Percentiles rank a stretch among this genome's conserved stretches.
These are phyloP conservation scores for Chironomus tepperi DNA, from an alignment of 1,140 invertebrate genomes.

Conservation along the genomic window DNA sequence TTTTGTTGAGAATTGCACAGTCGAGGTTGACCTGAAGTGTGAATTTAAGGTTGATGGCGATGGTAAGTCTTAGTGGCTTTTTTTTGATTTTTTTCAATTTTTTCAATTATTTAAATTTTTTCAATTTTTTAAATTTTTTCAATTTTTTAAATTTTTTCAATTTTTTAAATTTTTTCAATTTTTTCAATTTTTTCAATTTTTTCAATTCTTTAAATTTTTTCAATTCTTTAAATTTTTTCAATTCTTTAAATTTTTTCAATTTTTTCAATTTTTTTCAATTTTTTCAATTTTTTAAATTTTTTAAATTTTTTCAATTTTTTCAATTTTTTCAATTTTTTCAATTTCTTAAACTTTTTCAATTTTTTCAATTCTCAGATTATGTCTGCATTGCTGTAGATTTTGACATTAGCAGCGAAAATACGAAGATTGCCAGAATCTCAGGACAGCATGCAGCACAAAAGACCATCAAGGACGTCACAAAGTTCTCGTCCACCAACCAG, in stretches of 20 bases:
- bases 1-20: not conserved
- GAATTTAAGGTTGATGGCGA: not conserved
- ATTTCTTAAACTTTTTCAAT: not conserved
- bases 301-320: no score
- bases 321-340: not conserved
- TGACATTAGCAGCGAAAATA: not conserved
- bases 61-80: not conserved
- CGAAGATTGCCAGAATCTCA: not conserved
- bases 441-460: not conserved
- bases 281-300: no score
- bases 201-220: no score
- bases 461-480: not conserved
- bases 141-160: no score
- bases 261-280: no score
- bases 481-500: not conserved
- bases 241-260: no score
- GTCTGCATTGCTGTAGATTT: not conserved
- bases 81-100: not conserved
- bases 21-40: not conserved
- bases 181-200: no score
- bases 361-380: not conserved
- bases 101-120: no score
- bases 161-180: no score
- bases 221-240: no score
- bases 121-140: no score